These are phyloP conservation scores for Eilema griseolum DNA, from an alignment of 2,888 invertebrate genomes.

Conservation along the genomic window DNA sequence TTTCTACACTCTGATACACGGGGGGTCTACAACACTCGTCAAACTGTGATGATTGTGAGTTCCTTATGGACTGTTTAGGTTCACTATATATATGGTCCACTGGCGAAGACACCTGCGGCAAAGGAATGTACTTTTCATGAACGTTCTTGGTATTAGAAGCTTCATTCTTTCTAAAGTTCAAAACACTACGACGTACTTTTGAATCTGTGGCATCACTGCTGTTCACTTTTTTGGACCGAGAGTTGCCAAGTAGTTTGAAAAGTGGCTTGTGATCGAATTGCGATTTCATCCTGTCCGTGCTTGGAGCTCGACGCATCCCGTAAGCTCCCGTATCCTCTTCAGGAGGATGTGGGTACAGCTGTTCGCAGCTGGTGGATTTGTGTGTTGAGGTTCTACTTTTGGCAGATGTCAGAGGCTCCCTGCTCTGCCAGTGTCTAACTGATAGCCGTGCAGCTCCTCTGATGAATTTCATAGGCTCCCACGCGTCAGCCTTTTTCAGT, in stretches of 20 bases:
- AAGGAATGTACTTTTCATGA: constrained; percentile 83
- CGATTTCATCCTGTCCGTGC: constrained; percentile 80
- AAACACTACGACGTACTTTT: constrained; percentile 75
- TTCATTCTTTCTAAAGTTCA: constrained; percentile 80
- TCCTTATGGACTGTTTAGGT: constrained; percentile 71
- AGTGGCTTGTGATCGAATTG: constrained; percentile 77
- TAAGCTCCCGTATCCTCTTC: constrained; percentile 75
- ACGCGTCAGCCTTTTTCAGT: constrained; percentile 84
- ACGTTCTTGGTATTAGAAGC: constrained; percentile 69
- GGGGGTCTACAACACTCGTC: constrained; percentile 81
- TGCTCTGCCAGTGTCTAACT: constrained; percentile 85
- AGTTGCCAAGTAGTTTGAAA: constrained; percentile 80
- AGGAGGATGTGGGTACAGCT: constrained; percentile 76
- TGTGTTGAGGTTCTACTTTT: constrained; percentile 76
- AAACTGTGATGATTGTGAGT: constrained; percentile 65
- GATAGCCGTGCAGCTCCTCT: constrained; percentile 83
- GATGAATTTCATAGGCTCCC: constrained; percentile 83
- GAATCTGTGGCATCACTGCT: constrained; percentile 72
- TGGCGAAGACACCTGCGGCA: constrained; percentile 72
- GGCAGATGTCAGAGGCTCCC: constrained; percentile 76
- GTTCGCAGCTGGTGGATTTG: constrained; percentile 84
- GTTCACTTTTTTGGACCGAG: constrained; percentile 75
- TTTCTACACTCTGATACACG: constrained; percentile 81
- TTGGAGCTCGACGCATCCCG: constrained; percentile 81
- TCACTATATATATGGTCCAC: constrained; percentile 81